Conservation (phyloP, 2,797 vertebrate genomes). For the Vespertilio murinus region DNA sequence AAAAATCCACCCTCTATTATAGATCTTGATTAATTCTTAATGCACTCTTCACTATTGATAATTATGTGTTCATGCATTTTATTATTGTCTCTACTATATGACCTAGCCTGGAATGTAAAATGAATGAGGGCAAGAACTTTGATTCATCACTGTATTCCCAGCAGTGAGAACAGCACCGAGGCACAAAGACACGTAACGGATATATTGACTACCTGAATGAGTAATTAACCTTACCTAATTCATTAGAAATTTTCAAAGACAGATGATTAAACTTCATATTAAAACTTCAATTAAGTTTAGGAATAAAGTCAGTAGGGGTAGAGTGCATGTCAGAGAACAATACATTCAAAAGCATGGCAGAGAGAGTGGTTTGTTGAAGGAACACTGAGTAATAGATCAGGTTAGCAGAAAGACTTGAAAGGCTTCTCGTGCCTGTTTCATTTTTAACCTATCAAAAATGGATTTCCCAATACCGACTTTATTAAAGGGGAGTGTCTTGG, state of each 20-base stretch:
- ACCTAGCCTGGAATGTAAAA: background rate
- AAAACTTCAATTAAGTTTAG: background rate
- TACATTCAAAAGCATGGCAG: background rate
- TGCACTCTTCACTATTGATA: background rate
- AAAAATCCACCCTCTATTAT: background rate
- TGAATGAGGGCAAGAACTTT: background rate
- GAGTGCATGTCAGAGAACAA: background rate
- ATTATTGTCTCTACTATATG: background rate
- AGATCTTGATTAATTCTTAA: background rate
- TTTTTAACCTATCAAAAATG: slow-evolving; percentile 25
- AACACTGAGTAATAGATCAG: background rate
- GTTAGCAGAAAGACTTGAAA: background rate
- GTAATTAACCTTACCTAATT: background rate
- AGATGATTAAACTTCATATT: background rate
- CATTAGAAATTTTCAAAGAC: background rate
- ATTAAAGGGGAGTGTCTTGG: background rate
- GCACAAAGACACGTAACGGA: background rate
- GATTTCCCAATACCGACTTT: background rate
- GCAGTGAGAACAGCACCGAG: background rate
- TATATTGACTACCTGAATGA: background rate
- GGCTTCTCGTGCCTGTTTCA: background rate
- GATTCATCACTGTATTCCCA: background rate
- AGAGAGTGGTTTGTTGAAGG: background rate
- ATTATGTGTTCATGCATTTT: background rate
- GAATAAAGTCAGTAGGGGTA: background rate